Evolutionary conservation across 2,888 invertebrate genomes (phyloP).

Genomic region (Chloroclystis v-ata): DNA sequence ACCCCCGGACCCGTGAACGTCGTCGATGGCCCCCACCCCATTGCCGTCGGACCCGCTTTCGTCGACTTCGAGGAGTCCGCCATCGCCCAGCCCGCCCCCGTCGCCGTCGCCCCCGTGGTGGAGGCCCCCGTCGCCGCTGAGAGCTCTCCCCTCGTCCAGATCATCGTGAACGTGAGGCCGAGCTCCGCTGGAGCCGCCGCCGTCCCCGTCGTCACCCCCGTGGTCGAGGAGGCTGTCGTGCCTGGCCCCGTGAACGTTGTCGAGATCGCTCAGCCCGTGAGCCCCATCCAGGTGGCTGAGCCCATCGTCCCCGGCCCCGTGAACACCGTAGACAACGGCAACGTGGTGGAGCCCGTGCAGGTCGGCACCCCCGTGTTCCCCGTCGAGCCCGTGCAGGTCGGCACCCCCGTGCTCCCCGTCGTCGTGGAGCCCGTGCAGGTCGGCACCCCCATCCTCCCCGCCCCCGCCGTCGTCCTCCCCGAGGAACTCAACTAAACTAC

Average conservation of each 20-base stretch:
- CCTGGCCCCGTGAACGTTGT: constrained; percentile 18
- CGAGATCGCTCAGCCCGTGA: constrained; percentile 21
- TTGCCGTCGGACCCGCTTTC: constrained; percentile 26
- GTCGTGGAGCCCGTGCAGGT: constrained; percentile 17
- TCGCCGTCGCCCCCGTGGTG: constrained; percentile 19
- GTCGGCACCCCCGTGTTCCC: constrained; percentile 22
- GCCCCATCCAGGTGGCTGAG: constrained; percentile 13
- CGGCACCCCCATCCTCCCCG: constrained; percentile 20
- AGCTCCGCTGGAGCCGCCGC: constrained; percentile 12
- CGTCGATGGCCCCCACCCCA: constrained; percentile 9
- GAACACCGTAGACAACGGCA: background rate
- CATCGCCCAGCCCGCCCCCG: constrained; percentile 25
- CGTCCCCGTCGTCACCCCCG: constrained; percentile 12
- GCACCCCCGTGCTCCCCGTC: constrained; percentile 18
- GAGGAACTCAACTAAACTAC: constrained; percentile 17
- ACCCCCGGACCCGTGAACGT: constrained; percentile 18
- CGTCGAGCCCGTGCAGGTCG: constrained; percentile 11
- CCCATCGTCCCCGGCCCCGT: constrained; percentile 22
- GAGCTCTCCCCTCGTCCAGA: constrained; percentile 34
- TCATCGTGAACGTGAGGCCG: constrained; percentile 37
- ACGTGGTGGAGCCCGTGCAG: constrained; percentile 15
- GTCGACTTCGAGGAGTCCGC: constrained; percentile 22
- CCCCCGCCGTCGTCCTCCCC: constrained; percentile 19
- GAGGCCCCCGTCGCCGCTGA: constrained; percentile 20
- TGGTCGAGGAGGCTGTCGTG: constrained; percentile 5